phyloP scores from a whole-genome alignment of 1,140 invertebrate species.

The Oreohelix idahoensis region DNA sequence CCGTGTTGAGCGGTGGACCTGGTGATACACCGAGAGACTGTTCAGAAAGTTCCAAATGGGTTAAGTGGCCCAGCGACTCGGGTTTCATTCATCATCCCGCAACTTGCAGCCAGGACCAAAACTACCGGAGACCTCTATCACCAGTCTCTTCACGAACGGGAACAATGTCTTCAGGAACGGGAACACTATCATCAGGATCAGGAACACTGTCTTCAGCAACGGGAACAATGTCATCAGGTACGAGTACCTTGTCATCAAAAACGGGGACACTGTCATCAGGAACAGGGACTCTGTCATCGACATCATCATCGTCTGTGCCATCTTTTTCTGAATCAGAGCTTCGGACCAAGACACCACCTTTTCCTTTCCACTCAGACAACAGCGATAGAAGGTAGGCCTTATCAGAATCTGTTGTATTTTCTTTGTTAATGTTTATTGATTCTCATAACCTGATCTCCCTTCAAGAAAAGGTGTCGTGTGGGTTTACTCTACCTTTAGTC shows the following conservation, averaged over 20 bases:
- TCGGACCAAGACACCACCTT: slow-evolving; percentile 26
- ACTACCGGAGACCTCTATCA: background rate
- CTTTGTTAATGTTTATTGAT: too few relatives aligned
- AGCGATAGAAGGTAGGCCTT: background rate
- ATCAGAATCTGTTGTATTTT: background rate
- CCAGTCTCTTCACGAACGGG: background rate
- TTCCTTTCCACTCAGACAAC: background rate
- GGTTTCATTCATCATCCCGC: background rate
- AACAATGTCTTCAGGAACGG: background rate
- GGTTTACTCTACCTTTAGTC: too few relatives aligned
- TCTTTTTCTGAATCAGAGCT: slow-evolving; percentile 19
- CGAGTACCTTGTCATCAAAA: background rate
- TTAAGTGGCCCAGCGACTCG: slow-evolving; percentile 24
- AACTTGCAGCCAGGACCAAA: background rate
- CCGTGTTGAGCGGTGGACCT: background rate
- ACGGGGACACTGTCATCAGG: background rate
- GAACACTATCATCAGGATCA: background rate
- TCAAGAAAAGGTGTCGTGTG: too few relatives aligned
- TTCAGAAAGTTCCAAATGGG: background rate
- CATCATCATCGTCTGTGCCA: slow-evolving; percentile 20
- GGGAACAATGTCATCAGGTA: slow-evolving; percentile 15
- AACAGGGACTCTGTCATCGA: slow-evolving; percentile 25
- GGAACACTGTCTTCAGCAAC: slow-evolving; percentile 22
- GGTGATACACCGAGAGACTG: background rate
- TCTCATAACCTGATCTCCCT: too few relatives aligned